phyloP scores from a whole-genome alignment of 2,113 vertebrate species.

The Labeo rohita region DNA sequence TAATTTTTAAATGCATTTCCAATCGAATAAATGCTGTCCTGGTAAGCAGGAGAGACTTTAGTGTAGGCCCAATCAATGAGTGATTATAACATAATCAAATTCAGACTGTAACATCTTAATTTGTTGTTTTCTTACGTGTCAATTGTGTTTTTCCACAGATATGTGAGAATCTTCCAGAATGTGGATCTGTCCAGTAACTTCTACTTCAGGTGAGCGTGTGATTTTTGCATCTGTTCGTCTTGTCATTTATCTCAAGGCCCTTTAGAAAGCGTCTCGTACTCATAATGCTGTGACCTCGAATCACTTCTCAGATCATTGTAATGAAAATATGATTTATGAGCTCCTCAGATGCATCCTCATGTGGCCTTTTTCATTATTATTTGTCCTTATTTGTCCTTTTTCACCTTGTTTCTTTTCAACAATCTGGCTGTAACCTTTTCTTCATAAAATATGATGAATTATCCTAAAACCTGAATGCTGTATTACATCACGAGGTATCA shows the following conservation, averaged over 20 bases:
- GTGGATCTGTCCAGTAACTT: constrained; percentile 98
- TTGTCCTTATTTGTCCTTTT: background rate
- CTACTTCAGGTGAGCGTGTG: constrained; percentile 89
- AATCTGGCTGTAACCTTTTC: background rate
- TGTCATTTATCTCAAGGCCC: background rate
- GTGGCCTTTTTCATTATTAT: background rate
- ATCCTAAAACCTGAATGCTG: background rate
- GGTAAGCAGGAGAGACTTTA: background rate
- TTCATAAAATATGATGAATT: background rate
- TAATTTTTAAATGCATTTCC: background rate
- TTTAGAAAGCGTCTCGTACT: background rate
- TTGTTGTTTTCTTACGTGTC: no score
- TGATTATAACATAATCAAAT: background rate
- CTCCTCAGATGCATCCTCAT: background rate
- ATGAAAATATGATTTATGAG: constrained; percentile 7
- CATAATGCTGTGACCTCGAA: background rate
- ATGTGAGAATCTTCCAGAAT: constrained; percentile 96
- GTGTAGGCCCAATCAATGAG: background rate
- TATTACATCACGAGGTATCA: background rate
- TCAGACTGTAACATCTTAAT: background rate
- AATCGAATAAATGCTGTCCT: background rate
- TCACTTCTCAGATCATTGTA: background rate
- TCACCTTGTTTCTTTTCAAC: background rate
- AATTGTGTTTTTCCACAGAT: constrained; percentile 72
- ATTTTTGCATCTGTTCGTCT: background rate